Base-by-base conservation (phyloP, 2,113 vertebrate species). In the Papio anubis region DNA sequence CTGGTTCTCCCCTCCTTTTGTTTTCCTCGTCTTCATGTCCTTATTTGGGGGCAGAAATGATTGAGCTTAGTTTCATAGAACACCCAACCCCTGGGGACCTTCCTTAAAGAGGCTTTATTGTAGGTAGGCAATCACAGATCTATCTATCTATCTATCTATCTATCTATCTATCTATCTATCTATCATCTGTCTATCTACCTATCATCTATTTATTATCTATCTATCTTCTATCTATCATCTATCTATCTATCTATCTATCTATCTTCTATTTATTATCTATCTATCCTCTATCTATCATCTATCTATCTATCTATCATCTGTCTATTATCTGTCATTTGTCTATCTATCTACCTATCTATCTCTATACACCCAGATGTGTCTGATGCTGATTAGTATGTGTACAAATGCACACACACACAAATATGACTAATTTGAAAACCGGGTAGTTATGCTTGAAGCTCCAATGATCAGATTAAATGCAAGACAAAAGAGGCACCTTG, bases 1-100 rank as follows among this genome's bases (percentile, higher is more conserved):
- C 5, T 10, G 23, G 12, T 2, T 35, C 21, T 18, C 8, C 2
- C 1, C 8, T 40, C 27, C 23, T 4, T 2, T 7, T 8, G 7
- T 25, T 38, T 50, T 7, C 66, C 6, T 76, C 27, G 5, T 40
- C 21, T 83, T 45, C 6, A 9, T 12, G 32, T 23, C n/a, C 43
- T 83, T 20, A 48, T 61, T 32, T 14, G 25, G 12, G 35, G 21
- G 2, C 6, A 85, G 73, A 12, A 12, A 7, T 38, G 38, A 8
- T 13, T 40, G 25, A 8, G 6, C 57, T 88, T 30, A 76, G 84
- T 72, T 97, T 68, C 76, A 14, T 79, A 35, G 55, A 20, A 23
- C 8, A 73, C 9, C 18, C 5, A 57, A 6, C 4, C 0, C 25
- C 13, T 13, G 16, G 4, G 25, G 35, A 11, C 38, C 38, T 75